Base-by-base conservation (phyloP, 2,888 invertebrate species). In the Zaprionus obscuricornis region DNA sequence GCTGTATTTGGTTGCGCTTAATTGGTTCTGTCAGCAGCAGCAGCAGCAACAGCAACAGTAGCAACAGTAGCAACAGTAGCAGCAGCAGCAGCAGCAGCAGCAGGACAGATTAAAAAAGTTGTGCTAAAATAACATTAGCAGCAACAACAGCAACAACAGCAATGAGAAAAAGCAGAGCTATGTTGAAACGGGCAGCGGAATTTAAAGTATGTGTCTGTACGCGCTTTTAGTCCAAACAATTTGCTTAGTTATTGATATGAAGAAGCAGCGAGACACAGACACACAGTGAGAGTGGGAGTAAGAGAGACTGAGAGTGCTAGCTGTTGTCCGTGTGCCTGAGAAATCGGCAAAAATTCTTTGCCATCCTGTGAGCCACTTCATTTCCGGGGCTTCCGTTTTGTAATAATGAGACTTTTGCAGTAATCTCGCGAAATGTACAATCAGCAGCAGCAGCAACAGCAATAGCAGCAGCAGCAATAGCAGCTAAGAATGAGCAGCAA, bases 311-410 rank as follows among this genome's bases (percentile, higher is more conserved):
- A 20, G 8, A 11, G 37, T 20, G 5, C n/a, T n/a, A n/a, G n/a
- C n/a, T n/a, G n/a, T n/a, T n/a, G n/a, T n/a, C n/a, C n/a, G n/a
- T n/a, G n/a, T n/a, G n/a, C n/a, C n/a, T 18, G 29, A 22, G n/a
- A 26, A 33, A 5, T 24, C 17, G 13, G 24, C 37, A 58, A 14
- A n/a, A 27, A 56, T 62, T 68, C 50, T 54, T 64, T 68, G 70
- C 52, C 52, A 70, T 70, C 43, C 67, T 59, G 55, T 66, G 71
- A 63, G 84, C 74, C 81, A 84, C 85, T 84, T 82, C 85, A 84
- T 82, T 84, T 82, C 85, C 85, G 84, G 78, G n/a, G 83, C 73
- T 78, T 82, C 81, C 85, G 82, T 70, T 81, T n/a, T 81, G 78
- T 78, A 84, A 82, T 82, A 79, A 79, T 83, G 78, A 79, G 81